Conservation (phyloP, 2,113 vertebrate genomes). For the Microcebus tavaratra region DNA sequence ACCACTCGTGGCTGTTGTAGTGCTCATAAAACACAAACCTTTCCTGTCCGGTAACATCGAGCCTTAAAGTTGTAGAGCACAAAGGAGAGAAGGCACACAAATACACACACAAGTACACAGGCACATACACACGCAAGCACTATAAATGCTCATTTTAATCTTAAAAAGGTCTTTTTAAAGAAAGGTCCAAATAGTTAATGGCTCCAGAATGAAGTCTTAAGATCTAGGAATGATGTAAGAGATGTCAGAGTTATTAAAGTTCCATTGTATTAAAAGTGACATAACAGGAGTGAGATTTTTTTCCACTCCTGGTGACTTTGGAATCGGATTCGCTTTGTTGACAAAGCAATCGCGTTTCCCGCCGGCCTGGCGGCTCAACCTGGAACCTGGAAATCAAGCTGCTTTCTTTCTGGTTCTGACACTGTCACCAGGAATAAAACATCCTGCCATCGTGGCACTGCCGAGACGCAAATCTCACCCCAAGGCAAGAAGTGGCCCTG, state of each 20-base stretch:
- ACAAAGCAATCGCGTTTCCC: not conserved
- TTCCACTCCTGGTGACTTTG: not conserved
- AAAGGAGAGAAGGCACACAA: too few species aligned
- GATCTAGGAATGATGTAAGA: not conserved
- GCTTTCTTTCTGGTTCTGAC: not conserved
- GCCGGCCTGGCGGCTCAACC: not conserved
- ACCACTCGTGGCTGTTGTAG: fast-evolving
- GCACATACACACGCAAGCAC: not conserved
- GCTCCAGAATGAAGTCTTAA: not conserved
- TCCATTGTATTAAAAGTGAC: not conserved
- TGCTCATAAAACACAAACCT: not conserved
- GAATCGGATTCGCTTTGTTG: not conserved
- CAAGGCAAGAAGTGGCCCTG: not conserved
- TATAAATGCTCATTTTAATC: not conserved
- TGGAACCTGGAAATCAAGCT: not conserved
- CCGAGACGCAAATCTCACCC: not conserved
- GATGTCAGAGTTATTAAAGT: not conserved
- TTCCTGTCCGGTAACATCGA: not conserved
- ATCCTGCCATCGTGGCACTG: fast-evolving
- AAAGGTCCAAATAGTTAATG: not conserved
- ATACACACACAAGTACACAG: fast-evolving
- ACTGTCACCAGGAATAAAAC: not conserved
- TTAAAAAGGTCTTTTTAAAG: not conserved
- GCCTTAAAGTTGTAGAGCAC: not conserved
- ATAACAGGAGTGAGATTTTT: not conserved